Base-by-base conservation (phyloP, 2,888 invertebrate genomes). In the Xestia c-nigrum region DNA sequence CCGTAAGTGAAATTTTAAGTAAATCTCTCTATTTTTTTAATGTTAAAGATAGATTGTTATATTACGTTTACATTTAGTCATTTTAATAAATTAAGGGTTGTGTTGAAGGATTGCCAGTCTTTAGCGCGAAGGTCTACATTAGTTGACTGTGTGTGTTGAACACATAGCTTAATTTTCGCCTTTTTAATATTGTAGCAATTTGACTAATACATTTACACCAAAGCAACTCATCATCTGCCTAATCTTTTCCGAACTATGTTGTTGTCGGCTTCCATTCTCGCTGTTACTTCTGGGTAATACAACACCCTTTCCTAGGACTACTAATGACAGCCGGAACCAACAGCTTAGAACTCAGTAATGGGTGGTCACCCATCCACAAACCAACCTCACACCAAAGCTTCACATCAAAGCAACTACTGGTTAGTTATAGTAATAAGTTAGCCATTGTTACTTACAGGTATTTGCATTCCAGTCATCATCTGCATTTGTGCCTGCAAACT, bases 401-500 rank as follows among this genome's bases (percentile, higher is more conserved):
- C 6, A 50, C 14, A 16, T 19, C 12, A 63, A 52, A 70, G 16
- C n/a, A 12, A 43, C 0, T 47, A 38, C 40, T 24, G 19, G 19
- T n/a, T 64, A 31, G 6, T 19, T 38, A 9, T 7, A 50, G 0
- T 55, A 12, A 10, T 10, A 10, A 7, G 12, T 16, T 9, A 64
- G 31, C 7, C 12, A 65, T 46, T 19, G 19, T 66, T 74, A 93
- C 96, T 94, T 81, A 96, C 96, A 78, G 96, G 95, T 89, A 96
- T 92, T 82, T 95, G 96, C 94, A 97, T 94, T 72, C 96, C 96
- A 19, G 97, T 94, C 94, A 97, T 96, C 81, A 97, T 92, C 68
- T 95, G 95, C 96, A 97, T 97, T 80, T 97, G 97, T 12, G 97
- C 97, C 90, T 98, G 98, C 81, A 98, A 94, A 31, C 98, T 99